A percentile compares a stretch with the other conserved stretches of the same genome.
Conservation (phyloP, 2,888 invertebrate species). For the Suillia variegata region DNA sequence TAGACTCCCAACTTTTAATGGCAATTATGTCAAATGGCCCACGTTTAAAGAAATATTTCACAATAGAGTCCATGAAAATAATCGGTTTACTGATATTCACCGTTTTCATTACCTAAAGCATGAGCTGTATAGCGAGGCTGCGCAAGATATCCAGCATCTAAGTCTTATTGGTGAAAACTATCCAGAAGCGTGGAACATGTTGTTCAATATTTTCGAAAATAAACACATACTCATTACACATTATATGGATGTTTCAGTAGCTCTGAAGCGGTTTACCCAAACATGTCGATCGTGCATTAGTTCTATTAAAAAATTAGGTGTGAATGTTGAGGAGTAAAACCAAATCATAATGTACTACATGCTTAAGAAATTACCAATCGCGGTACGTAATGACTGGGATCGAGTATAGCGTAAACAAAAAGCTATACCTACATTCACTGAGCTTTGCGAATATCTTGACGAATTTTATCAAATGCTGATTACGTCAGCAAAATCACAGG, state of each 20-base stretch:
- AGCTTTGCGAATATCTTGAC: background rate
- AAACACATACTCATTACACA: conserved; percentile 11
- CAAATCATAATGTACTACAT: conserved; percentile 7
- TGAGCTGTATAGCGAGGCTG: conserved; percentile 9
- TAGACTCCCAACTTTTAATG: conserved; percentile 15
- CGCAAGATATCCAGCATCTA: conserved; percentile 18
- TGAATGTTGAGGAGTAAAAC: background rate
- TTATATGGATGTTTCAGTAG: conserved; percentile 9
- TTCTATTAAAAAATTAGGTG: conserved; percentile 3
- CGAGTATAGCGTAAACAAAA: background rate
- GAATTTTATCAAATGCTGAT: conserved; percentile 6
- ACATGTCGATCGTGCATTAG: conserved; percentile 7
- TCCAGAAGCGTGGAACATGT: conserved; percentile 15
- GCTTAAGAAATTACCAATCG: conserved; percentile 2
- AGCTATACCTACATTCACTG: background rate
- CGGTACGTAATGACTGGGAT: conserved; percentile 5
- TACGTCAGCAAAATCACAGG: background rate
- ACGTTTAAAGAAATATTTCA: conserved; percentile 15
- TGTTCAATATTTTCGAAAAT: conserved; percentile 10
- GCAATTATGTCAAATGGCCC: conserved; percentile 14
- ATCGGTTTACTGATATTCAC: conserved; percentile 4
- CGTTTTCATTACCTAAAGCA: conserved; percentile 19
- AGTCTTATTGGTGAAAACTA: conserved; percentile 17
- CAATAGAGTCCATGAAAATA: conserved; percentile 3
- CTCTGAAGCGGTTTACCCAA: conserved; percentile 15